Evolutionary conservation across 2,888 invertebrate genomes (phyloP).

Genomic region (Helicoverpa assulta): DNA sequence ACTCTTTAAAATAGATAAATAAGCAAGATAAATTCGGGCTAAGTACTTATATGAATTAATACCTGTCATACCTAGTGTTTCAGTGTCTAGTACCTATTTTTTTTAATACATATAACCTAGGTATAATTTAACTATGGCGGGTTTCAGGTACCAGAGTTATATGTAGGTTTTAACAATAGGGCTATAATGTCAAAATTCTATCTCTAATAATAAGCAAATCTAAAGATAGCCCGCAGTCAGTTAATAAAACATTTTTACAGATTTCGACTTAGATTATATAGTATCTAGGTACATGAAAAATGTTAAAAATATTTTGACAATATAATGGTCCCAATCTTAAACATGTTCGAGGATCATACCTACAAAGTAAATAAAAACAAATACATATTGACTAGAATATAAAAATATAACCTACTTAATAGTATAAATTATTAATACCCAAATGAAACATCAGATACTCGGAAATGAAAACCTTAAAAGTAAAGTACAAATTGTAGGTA

Average conservation of each 20-base stretch:
- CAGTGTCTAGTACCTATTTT: not conserved
- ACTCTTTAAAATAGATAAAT: constrained; percentile 20
- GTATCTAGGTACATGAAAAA: constrained; percentile 30
- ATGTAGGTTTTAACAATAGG: no score
- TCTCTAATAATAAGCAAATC: no score
- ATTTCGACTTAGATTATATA: constrained; percentile 29
- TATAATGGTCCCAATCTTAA: constrained; percentile 68
- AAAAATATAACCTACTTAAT: constrained; percentile 12
- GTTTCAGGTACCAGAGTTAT: no score
- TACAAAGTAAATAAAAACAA: constrained; percentile 14
- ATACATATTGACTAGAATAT: constrained; percentile 17
- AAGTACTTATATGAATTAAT: constrained; percentile 10
- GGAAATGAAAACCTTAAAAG: no score
- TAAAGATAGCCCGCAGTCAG: no score
- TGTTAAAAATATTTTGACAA: constrained; percentile 55
- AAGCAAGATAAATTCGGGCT: constrained; percentile 44
- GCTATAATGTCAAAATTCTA: no score
- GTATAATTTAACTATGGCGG: no score
- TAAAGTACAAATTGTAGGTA: no score
- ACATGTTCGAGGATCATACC: constrained; percentile 53
- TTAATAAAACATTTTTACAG: constrained; percentile 27
- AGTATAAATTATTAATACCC: constrained; percentile 30
- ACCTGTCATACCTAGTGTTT: not conserved
- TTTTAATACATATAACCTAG: no score
- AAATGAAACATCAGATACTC: no score